Conservation (phyloP, 2,113 vertebrate species). For the Xenopus laevis region DNA sequence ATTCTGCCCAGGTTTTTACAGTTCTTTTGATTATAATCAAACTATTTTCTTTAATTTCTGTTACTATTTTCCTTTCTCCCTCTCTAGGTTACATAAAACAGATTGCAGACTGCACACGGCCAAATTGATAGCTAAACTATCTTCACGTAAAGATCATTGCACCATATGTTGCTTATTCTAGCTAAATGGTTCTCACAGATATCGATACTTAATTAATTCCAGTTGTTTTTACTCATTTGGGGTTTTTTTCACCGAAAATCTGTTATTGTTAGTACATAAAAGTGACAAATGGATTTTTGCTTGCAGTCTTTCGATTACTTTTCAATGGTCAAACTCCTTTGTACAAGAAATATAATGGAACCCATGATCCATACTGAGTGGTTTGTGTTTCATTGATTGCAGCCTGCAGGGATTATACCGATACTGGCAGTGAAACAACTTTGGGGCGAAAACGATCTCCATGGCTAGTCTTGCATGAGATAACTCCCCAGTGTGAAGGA, state of each 20-base stretch:
- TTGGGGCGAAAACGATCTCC: constrained; percentile 55
- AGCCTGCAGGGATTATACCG: constrained; percentile 48
- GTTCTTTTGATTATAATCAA: too few relatives aligned
- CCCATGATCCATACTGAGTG: constrained; percentile 51
- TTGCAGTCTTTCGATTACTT: constrained; percentile 43
- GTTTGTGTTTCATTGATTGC: constrained; percentile 56
- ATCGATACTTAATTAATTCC: too few relatives aligned
- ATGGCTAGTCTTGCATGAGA: constrained; percentile 48
- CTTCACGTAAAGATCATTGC: too few relatives aligned
- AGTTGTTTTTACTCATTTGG: neutral
- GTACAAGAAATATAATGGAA: constrained; percentile 51
- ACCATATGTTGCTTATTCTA: too few relatives aligned
- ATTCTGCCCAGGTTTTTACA: too few relatives aligned
- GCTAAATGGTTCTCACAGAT: too few relatives aligned
- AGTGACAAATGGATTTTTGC: constrained; percentile 36
- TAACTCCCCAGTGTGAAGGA: constrained; percentile 51
- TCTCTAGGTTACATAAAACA: too few relatives aligned
- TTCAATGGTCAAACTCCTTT: constrained; percentile 34
- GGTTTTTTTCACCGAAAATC: constrained; percentile 17
- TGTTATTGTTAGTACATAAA: constrained; percentile 11
- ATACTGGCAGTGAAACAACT: constrained; percentile 50
- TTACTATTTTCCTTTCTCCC: too few relatives aligned
- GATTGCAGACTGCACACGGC: too few relatives aligned
- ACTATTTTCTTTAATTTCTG: too few relatives aligned
- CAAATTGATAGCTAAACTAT: too few relatives aligned